These are phyloP conservation scores for Toxotes lorentzi DNA, from an alignment of 2,797 vertebrate genomes.

Conservation along the genomic window DNA sequence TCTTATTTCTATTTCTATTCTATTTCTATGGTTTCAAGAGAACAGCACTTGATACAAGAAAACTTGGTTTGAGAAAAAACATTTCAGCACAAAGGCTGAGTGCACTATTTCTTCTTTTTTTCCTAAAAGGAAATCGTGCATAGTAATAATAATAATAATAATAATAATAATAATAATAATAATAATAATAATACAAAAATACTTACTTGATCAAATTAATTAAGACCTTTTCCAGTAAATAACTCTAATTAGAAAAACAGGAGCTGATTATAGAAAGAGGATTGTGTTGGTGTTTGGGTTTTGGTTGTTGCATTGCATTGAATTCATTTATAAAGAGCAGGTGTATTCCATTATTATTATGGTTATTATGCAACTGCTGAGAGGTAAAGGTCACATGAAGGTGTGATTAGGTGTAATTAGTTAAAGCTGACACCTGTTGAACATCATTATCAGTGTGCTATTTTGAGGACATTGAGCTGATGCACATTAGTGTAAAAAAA, in stretches of 20 bases:
- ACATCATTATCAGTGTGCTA: slow-evolving; percentile 1
- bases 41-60: neutral
- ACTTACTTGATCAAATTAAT: neutral
- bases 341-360: neutral
- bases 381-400: slow-evolving; percentile 22
- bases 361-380: neutral
- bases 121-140: no score
- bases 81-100: neutral
- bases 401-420: slow-evolving; percentile 31
- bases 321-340: neutral
- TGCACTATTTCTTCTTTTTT: neutral
- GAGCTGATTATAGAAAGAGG: neutral
- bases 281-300: neutral
- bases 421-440: slow-evolving; percentile 25
- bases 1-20: slow-evolving; percentile 24
- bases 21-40: slow-evolving; percentile 1
- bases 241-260: neutral
- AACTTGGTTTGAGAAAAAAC: neutral
- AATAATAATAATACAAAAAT: no score
- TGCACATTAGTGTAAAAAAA: neutral
- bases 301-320: neutral
- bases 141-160: no score
- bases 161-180: no score
- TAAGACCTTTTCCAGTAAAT: neutral
- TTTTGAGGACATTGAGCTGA: neutral